phyloP scores from a whole-genome alignment of 2,888 invertebrate genomes.

The Endotricha flammealis region DNA sequence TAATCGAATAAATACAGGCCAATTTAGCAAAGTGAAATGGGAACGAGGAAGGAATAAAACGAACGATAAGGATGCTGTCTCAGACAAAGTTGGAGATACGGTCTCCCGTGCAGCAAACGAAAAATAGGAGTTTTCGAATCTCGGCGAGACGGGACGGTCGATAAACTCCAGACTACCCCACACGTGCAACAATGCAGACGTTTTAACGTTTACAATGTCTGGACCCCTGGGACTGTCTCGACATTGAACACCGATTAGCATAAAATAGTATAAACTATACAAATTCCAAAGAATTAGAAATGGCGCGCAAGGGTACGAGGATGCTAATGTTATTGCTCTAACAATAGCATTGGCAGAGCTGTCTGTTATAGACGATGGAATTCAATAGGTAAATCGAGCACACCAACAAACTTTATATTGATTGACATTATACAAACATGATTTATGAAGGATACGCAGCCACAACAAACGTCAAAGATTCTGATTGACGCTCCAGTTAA shows the following conservation, averaged over 20 bases:
- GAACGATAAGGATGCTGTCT: conserved; percentile 6
- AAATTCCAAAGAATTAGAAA: conserved; percentile 25
- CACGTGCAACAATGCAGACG: conserved; percentile 44
- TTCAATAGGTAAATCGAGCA: conserved; percentile 36
- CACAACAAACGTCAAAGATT: conserved; percentile 21
- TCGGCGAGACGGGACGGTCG: conserved; percentile 53
- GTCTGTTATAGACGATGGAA: conserved; percentile 33
- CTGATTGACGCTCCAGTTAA: background rate
- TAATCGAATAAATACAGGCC: background rate
- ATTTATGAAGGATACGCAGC: conserved; percentile 28
- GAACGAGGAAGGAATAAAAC: conserved; percentile 1
- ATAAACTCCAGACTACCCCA: conserved; percentile 51
- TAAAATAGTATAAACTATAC: conserved; percentile 2
- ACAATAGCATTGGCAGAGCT: conserved; percentile 50
- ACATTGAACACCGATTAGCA: conserved; percentile 16
- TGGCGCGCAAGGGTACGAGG: conserved; percentile 35
- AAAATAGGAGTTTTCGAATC: conserved; percentile 32
- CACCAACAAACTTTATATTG: conserved; percentile 23
- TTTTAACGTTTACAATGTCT: conserved; percentile 34
- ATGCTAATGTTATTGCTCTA: conserved; percentile 51
- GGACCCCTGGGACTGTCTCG: conserved; percentile 29
- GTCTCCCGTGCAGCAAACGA: conserved; percentile 15
- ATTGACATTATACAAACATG: conserved; percentile 23
- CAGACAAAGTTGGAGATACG: conserved; percentile 7
- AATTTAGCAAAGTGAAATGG: background rate